Base-by-base conservation (phyloP, 2,888 invertebrate genomes). In the Parnassius glacialis region DNA sequence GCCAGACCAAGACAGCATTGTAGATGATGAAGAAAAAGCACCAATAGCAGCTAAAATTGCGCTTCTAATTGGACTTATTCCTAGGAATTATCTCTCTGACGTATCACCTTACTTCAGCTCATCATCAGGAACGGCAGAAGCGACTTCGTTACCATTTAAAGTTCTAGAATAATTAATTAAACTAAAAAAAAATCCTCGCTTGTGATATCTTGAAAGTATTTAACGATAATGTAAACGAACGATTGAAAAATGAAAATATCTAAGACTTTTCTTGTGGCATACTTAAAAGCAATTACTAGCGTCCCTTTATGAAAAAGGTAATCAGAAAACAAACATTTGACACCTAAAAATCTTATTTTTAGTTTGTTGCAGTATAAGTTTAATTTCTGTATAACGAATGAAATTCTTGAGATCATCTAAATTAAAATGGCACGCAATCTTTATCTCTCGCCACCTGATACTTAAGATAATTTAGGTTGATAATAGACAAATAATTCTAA, bases 1-100 rank as follows among this genome's bases (percentile, higher is more conserved):
- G 95, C 97, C 96, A 10, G 96, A 97, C 81, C 94, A 94, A 68
- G 94, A 95, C 65, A 89, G 88, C 48, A 92, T 92, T 65, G 80
- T 92, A 44, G 86, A 87, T 64, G 86, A 85, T 10, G 85, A 86
- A 68, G 84, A 90, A 58, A 93, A 93, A 65, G 84, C 92, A 0
- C 89, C 93, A 2, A 90, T 94, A 59, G 92, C 94, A 1, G 93
- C 95, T 0, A 92, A 92, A 64, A 80, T 90, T 58, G 93, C 93
- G 0, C 80, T 93, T 1, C 83, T 93, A 2, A 85, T 93, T 41
- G 93, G 93, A 0, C 76, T 93, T n/a, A 68, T 92, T 41, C 92
- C 93, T 0, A 80, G 90, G 10, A 88, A 84, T 71, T 90, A 85
- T 65, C 71, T 92, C 3, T 83, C 88, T 0, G 92, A 91, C 64